Conservation (phyloP, 2,113 vertebrate genomes). For the Chaetura pelagica region DNA sequence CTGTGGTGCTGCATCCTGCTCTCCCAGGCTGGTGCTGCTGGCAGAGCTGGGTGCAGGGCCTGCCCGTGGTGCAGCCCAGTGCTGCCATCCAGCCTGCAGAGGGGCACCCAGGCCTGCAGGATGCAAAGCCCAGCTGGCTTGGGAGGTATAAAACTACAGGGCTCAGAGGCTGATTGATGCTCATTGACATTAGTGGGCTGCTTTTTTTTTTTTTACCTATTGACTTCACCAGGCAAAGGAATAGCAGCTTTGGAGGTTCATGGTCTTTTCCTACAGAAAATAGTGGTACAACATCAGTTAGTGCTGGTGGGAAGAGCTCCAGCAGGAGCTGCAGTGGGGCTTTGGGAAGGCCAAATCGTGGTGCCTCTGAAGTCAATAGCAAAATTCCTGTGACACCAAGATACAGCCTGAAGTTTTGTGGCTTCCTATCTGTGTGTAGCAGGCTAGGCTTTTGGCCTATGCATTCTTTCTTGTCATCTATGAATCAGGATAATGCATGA, state of each 20-base stretch:
- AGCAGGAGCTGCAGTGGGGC: background rate
- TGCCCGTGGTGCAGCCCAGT: background rate
- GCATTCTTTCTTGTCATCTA: slow-evolving; percentile 73
- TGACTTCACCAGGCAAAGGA: slow-evolving; percentile 2
- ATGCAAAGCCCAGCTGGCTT: background rate
- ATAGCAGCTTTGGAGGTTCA: background rate
- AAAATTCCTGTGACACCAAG: background rate
- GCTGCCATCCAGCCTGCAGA: slow-evolving; percentile 26
- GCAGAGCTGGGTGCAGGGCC: background rate
- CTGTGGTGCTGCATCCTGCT: background rate
- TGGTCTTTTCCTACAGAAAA: background rate
- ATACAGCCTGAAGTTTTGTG: background rate
- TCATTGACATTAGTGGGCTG: background rate
- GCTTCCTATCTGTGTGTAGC: background rate
- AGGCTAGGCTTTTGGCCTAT: slow-evolving; percentile 9
- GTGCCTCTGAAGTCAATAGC: background rate
- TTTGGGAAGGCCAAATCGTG: background rate
- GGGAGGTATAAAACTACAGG: background rate
- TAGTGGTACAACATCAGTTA: background rate
- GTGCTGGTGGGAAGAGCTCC: background rate
- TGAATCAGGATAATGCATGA: slow-evolving; percentile 65
- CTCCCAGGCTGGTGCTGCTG: background rate
- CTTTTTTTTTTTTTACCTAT: background rate
- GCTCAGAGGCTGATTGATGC: background rate
- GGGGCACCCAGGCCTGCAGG: background rate